These are phyloP conservation scores for Drosophila bipectinata DNA, from an alignment of 1,140 invertebrate genomes.

Conservation along the genomic window DNA sequence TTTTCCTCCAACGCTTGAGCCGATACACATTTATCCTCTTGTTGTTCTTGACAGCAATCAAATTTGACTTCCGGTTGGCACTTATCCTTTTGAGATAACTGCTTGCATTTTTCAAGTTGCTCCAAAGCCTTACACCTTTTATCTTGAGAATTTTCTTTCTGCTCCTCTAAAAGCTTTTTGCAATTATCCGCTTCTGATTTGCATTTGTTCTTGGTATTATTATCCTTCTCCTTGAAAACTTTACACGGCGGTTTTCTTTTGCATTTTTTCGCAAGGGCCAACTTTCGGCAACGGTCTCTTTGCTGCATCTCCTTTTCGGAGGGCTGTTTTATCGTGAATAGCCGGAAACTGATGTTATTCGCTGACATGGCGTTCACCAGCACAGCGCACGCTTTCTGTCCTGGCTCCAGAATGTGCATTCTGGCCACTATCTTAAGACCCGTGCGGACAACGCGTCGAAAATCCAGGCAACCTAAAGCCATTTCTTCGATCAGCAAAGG, in stretches of 20 bases:
- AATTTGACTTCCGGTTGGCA: too few species aligned
- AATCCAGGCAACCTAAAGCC: conserved; percentile 29
- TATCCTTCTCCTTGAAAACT: neutral
- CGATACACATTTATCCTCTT: neutral
- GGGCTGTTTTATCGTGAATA: conserved; percentile 30
- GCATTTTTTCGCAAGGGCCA: conserved; percentile 12
- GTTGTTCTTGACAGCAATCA: too few species aligned
- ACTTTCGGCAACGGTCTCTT: conserved; percentile 1
- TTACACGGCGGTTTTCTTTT: neutral
- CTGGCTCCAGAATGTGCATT: conserved; percentile 35
- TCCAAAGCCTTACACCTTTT: neutral
- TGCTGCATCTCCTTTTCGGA: conserved; percentile 9
- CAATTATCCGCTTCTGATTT: neutral
- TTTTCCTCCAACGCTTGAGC: neutral
- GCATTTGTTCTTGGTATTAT: neutral
- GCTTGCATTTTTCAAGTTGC: neutral
- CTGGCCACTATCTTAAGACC: conserved; percentile 33
- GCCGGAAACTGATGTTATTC: conserved; percentile 42
- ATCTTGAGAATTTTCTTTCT: neutral
- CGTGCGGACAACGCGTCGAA: conserved; percentile 26
- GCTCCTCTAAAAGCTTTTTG: neutral
- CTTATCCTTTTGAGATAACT: neutral
- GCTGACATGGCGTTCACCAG: conserved; percentile 54
- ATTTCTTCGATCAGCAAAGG: conserved; percentile 57
- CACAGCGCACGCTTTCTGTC: conserved; percentile 26